Evolutionary conservation across 1,140 invertebrate species (phyloP).

Genomic region (Lerema accius): DNA sequence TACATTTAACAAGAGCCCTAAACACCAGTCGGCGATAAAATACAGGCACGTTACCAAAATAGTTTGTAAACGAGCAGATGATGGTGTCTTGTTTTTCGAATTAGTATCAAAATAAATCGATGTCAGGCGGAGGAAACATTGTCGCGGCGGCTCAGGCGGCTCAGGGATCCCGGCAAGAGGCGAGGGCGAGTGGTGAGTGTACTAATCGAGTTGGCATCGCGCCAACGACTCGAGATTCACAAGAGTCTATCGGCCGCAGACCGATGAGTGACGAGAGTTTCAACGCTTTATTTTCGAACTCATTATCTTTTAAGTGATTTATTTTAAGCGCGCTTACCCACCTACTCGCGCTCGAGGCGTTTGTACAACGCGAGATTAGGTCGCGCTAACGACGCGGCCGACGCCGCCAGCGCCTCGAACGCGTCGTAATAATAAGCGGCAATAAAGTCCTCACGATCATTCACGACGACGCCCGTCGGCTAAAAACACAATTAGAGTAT

Average conservation of each 20-base stretch:
- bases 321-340: slow-evolving; percentile 65
- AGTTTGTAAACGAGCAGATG: slow-evolving; percentile 22
- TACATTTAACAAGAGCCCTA: background rate
- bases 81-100: slow-evolving; percentile 29
- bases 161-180: slow-evolving; percentile 7
- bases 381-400: slow-evolving; percentile 62
- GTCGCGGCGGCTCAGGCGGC: slow-evolving; percentile 45
- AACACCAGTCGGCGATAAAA: slow-evolving; percentile 24
- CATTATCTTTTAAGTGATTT: slow-evolving; percentile 79
- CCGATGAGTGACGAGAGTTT: slow-evolving; percentile 69
- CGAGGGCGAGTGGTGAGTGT: slow-evolving; percentile 55
- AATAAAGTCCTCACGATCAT: slow-evolving; percentile 58
- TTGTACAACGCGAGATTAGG: slow-evolving; percentile 64
- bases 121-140: slow-evolving; percentile 51
- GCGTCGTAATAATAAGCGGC: slow-evolving; percentile 56
- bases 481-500: slow-evolving; percentile 59
- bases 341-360: slow-evolving; percentile 44
- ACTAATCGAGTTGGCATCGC: slow-evolving; percentile 67
- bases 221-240: slow-evolving; percentile 56
- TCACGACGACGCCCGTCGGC: slow-evolving; percentile 29
- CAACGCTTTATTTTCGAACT: slow-evolving; percentile 78
- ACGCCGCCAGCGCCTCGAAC: slow-evolving; percentile 33
- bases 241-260: slow-evolving; percentile 65
- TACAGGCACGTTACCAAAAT: slow-evolving; percentile 13
- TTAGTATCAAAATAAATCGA: slow-evolving; percentile 41